Percentiles rank a stretch among this genome's conserved stretches.
Evolutionary conservation across 1,140 invertebrate genomes (phyloP).

Genomic region (Tetramorium simillimum): DNA sequence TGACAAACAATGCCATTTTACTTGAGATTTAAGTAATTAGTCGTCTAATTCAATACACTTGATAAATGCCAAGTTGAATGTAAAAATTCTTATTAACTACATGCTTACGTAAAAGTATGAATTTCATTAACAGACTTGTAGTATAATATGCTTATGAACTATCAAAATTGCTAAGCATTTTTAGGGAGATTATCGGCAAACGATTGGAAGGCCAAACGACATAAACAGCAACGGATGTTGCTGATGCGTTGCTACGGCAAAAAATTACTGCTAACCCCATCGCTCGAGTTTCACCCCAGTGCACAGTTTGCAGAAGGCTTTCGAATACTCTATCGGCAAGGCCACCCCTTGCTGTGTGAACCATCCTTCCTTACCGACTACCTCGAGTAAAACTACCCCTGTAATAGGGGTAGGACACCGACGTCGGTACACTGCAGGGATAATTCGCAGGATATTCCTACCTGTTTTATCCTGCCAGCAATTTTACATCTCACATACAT

Average conservation of each 20-base stretch:
- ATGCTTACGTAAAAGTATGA: not conserved
- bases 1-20: not conserved
- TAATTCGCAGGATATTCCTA: slow-evolving; percentile 26
- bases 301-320: not conserved
- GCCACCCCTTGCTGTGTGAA: slow-evolving; percentile 31
- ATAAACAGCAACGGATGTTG: not conserved
- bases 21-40: not conserved
- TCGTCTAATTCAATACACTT: not conserved
- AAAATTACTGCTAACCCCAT: slow-evolving; percentile 65
- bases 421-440: slow-evolving; percentile 6
- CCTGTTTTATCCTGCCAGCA: slow-evolving; percentile 67
- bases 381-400: slow-evolving; percentile 37
- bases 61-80: not conserved
- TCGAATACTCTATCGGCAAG: slow-evolving; percentile 66
- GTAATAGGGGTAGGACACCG: slow-evolving; percentile 48
- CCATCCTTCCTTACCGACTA: slow-evolving; percentile 68
- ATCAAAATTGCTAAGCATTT: not conserved
- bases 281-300: slow-evolving; percentile 17
- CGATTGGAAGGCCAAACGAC: too few species aligned
- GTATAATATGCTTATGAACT: not conserved
- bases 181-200: not conserved
- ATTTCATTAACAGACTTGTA: not conserved
- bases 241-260: not conserved
- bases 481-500: not conserved
- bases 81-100: not conserved